phyloP scores from a whole-genome alignment of 2,797 vertebrate genomes.

The Eulemur rubriventer region DNA sequence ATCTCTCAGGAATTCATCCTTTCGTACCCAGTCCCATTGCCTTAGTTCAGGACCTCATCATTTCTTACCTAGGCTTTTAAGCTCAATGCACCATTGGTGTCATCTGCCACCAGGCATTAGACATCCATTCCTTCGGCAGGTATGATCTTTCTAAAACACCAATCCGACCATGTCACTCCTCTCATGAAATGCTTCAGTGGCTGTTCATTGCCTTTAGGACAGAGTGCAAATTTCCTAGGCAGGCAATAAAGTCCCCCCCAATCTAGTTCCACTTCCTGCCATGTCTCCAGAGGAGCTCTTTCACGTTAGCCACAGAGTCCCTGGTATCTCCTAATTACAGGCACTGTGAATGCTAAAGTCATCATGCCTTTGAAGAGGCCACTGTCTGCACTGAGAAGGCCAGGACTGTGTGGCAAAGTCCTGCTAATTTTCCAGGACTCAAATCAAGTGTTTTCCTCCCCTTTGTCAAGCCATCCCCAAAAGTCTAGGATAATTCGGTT shows the following conservation, averaged over 20 bases:
- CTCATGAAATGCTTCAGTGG: neutral
- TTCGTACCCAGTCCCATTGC: too few species aligned
- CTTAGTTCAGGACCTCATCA: neutral
- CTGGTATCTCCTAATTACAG: neutral
- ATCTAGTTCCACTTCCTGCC: neutral
- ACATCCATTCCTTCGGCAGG: neutral
- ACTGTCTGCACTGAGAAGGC: neutral
- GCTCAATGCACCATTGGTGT: neutral
- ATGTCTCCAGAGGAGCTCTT: neutral
- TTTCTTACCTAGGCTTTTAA: neutral
- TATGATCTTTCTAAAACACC: neutral
- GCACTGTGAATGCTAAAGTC: neutral
- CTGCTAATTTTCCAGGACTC: neutral
- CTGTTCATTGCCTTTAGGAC: neutral
- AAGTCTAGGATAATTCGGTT: neutral
- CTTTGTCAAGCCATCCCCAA: neutral
- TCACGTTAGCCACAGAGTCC: neutral
- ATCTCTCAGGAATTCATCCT: neutral
- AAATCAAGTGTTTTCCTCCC: neutral
- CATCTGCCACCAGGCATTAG: neutral
- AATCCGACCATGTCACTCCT: neutral
- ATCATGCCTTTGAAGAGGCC: neutral
- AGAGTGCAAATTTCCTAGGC: neutral
- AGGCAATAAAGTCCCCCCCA: neutral
- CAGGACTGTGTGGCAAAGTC: neutral